These are phyloP conservation scores for Alca torda DNA, from an alignment of 2,797 vertebrate species.

Conservation along the genomic window DNA sequence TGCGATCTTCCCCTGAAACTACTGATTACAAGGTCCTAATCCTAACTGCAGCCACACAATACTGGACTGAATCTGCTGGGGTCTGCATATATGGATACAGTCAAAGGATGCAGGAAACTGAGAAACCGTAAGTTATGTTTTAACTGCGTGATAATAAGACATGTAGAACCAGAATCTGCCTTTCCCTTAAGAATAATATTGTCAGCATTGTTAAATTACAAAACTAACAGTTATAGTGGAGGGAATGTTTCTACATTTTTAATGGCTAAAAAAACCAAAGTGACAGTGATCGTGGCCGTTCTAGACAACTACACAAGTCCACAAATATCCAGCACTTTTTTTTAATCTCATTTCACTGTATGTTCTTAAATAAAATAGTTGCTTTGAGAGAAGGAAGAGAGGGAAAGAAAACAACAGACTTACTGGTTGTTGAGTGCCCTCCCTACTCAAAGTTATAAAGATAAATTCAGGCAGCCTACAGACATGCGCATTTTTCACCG, in stretches of 20 bases:
- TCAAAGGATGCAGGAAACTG: neutral
- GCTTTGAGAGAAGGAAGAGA: too few relatives aligned
- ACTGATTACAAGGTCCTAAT: neutral
- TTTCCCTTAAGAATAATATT: neutral
- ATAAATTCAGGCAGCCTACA: neutral
- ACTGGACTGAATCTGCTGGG: neutral
- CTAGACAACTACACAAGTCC: neutral
- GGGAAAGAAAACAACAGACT: neutral
- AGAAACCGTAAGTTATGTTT: neutral
- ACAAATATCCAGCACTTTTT: neutral
- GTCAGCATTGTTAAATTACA: neutral
- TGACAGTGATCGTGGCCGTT: neutral
- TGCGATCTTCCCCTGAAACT: conserved; percentile 12
- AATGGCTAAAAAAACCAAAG: neutral
- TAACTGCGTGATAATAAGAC: neutral
- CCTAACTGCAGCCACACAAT: neutral
- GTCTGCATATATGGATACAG: neutral
- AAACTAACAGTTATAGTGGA: neutral
- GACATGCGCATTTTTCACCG: neutral
- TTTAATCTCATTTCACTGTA: neutral
- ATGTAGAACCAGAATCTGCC: neutral
- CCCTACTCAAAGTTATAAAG: neutral
- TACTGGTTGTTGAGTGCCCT: neutral
- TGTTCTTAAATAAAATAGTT: neutral
- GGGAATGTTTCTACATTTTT: neutral